Conservation (phyloP, 1,140 invertebrate genomes). For the Archegozetes longisetosus region DNA sequence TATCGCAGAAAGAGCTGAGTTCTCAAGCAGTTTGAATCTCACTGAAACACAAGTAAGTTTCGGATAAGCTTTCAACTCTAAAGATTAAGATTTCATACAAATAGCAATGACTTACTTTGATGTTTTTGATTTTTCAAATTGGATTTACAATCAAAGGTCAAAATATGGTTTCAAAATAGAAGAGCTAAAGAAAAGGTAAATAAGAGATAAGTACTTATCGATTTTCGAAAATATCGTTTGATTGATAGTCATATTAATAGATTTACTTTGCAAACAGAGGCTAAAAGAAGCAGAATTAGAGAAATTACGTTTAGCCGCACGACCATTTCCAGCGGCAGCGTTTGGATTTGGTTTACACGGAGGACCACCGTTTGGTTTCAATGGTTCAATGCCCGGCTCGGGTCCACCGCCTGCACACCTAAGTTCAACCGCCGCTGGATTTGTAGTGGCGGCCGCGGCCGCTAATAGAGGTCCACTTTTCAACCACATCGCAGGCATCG, state of each 20-base stretch:
- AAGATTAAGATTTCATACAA: no score
- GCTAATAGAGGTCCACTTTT: not conserved
- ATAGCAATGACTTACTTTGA: no score
- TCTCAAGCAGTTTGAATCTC: constrained; percentile 71
- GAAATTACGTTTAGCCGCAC: constrained; percentile 29
- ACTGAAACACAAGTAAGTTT: constrained; percentile 60
- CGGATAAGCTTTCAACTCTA: no score
- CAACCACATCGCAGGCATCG: not conserved
- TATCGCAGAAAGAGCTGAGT: constrained; percentile 89
- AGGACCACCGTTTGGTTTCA: not conserved
- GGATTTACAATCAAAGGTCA: not conserved
- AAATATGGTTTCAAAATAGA: constrained; percentile 31
- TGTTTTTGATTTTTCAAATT: no score
- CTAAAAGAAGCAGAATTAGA: constrained; percentile 33
- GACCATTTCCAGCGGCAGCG: constrained; percentile 6
- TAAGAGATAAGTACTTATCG: no score
- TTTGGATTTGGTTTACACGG: constrained; percentile 6
- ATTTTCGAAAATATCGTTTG: no score
- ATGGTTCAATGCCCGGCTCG: not conserved
- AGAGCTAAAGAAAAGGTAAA: constrained; percentile 36
- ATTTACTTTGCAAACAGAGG: constrained; percentile 16
- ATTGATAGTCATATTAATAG: no score
- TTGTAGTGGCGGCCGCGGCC: not conserved
- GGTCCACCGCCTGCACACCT: not conserved
- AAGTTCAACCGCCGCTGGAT: not conserved